Percentiles rank a stretch among this genome's conserved stretches.
Conservation (phyloP, 2,797 vertebrate genomes). For the Chelonia mydas region DNA sequence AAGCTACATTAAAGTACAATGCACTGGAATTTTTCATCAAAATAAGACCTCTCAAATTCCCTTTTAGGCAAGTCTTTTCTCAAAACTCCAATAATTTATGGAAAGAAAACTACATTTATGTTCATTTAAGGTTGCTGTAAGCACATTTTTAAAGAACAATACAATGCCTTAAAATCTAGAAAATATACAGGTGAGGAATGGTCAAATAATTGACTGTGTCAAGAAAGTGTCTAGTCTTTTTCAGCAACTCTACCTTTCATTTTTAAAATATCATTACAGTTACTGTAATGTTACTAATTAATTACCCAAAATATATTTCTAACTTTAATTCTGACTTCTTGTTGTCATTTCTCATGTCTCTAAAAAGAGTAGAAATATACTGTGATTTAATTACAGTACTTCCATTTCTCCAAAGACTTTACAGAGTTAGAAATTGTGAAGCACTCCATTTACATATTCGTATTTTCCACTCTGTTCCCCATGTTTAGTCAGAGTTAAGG, state of each 20-base stretch:
- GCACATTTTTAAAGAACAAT: background rate
- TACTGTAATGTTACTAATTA: background rate
- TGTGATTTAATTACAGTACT: background rate
- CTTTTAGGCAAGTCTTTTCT: background rate
- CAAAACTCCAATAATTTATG: background rate
- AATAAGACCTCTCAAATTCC: background rate
- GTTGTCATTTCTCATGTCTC: background rate
- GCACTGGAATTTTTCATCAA: background rate
- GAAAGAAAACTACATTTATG: background rate
- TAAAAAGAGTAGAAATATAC: background rate
- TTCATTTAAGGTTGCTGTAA: background rate
- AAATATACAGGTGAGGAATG: background rate
- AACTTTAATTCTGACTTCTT: background rate
- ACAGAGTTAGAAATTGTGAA: background rate
- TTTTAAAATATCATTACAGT: background rate
- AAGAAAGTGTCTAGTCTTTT: background rate
- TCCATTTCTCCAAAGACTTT: background rate
- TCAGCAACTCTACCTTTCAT: background rate
- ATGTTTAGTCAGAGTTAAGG: no score
- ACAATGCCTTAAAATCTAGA: background rate
- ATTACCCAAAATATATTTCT: background rate
- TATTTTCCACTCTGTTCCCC: background rate
- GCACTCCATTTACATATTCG: rapidly evolving
- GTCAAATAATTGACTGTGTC: background rate
- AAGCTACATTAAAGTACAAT: background rate